Evolutionary conservation across 2,888 invertebrate species (phyloP), one percentile per base, ranked within the genome.

Genomic region (Neocrepidodera transversa): DNA sequence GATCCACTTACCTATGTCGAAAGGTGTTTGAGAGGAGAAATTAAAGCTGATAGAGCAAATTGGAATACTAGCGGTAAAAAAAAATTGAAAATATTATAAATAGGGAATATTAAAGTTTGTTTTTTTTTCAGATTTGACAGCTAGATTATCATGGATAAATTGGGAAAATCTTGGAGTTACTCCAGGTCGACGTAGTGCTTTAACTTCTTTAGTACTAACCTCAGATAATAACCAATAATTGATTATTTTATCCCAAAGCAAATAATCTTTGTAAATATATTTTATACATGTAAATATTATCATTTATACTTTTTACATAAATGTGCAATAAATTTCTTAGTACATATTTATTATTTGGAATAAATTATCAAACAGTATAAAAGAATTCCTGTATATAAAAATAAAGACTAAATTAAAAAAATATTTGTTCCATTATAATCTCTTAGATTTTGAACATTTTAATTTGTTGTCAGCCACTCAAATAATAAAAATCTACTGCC

Each of bases 121-220:
- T 23, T 11, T 36, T 47, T 28, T 68, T 68, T 30, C 82, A 98
- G 98, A 98, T 86, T 82, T 99, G 68, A 96, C 97, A 1, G 97
- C 98, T 0, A 85, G 98, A 55, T 83, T 99, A 20, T 96, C 96
- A 0, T 99, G 98, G 98, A 97, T 99, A 71, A 97, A 97, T 76
- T 99, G 98, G 98, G 95, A 97, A 79, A 96, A 95, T 76, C 84
- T 99, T 1, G 98, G 98, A 0, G 95, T 97, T 2, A 93, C 92
- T 76, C 95, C 95, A 1, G 92, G 92, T 58, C 83, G 94, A 48
- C 84, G 95, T 68, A 93, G 92, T 61, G 86, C 93, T 4, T 82
- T 94, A 1, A 92, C 93, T 0, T 90, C 93, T 0, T 81, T 94
- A 13, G 90, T 92, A 0, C 82, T 93, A 10, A 89, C 90, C 45